A percentile compares a stretch with the other conserved stretches of the same genome.
phyloP scores from a whole-genome alignment of 2,888 invertebrate species.

The Chaitophorus viminalis region DNA sequence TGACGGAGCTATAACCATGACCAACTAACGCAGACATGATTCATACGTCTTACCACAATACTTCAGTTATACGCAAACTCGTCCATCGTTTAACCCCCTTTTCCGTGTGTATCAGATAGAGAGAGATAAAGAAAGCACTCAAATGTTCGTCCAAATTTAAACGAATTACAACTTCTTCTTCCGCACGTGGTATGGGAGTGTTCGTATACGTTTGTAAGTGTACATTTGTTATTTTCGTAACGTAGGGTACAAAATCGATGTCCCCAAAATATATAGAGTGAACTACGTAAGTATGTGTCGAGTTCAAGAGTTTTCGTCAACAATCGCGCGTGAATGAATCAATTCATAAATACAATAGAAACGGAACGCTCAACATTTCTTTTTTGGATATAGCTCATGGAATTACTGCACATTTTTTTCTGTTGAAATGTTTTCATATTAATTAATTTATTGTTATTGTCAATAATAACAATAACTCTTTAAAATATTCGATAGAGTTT shows the following conservation, averaged over 20 bases:
- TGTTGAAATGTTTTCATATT: not conserved
- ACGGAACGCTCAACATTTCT: not conserved
- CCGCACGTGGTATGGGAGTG: not conserved
- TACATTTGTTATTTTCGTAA: not conserved
- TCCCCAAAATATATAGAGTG: not conserved
- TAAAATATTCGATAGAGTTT: not conserved
- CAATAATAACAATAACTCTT: slow-evolving; percentile 1
- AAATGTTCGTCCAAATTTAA: slow-evolving; percentile 29
- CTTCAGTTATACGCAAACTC: too few relatives aligned
- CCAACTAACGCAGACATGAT: not conserved
- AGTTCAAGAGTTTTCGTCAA: slow-evolving; percentile 35
- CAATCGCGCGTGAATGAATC: slow-evolving; percentile 25
- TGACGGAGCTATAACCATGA: not conserved
- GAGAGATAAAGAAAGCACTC: not conserved
- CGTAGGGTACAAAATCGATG: slow-evolving; percentile 24
- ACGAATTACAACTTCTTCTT: slow-evolving; percentile 17
- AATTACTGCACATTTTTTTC: not conserved
- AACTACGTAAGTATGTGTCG: not conserved
- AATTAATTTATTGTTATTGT: not conserved
- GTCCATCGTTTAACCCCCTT: not conserved
- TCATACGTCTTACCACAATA: too few relatives aligned
- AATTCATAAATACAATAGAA: slow-evolving; percentile 30
- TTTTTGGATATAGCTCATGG: not conserved
- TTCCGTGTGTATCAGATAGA: not conserved
- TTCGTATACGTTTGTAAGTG: not conserved